These are phyloP conservation scores for Leptinotarsa tumamoca DNA, from an alignment of 2,888 invertebrate genomes.

Conservation along the genomic window DNA sequence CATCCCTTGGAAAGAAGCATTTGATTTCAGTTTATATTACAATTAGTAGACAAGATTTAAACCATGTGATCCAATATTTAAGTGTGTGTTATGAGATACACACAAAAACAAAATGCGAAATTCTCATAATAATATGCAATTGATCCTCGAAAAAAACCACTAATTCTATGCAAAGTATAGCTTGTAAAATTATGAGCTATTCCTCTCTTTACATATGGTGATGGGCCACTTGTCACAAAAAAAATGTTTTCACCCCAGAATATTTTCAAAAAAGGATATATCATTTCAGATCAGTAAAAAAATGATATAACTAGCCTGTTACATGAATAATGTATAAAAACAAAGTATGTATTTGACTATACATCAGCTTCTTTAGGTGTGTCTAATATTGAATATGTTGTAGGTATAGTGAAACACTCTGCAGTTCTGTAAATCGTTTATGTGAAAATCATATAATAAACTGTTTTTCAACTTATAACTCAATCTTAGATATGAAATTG, in stretches of 20 bases:
- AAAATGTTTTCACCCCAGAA: conserved; percentile 13
- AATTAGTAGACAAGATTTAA: conserved; percentile 42
- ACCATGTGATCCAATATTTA: conserved; percentile 42
- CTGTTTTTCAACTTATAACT: too few species aligned
- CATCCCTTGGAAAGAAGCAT: conserved; percentile 4
- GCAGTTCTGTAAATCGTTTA: too few species aligned
- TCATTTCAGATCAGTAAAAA: background rate
- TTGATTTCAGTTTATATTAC: background rate
- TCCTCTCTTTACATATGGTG: conserved; percentile 51
- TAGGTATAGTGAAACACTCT: too few species aligned
- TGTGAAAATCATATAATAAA: too few species aligned
- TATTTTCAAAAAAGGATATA: background rate
- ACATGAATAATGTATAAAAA: too few species aligned
- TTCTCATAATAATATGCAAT: conserved; percentile 49
- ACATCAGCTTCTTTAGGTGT: too few species aligned
- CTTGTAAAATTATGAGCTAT: conserved; percentile 72
- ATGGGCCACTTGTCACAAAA: conserved; percentile 33
- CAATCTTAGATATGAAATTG: too few species aligned
- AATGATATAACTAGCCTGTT: background rate
- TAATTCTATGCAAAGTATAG: conserved; percentile 95
- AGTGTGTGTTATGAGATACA: conserved; percentile 47
- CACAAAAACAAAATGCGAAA: conserved; percentile 39
- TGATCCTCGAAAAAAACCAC: conserved; percentile 83
- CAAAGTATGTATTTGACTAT: too few species aligned
- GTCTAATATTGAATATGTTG: too few species aligned